Evolutionary conservation across 64 coral and sea anemone species (phyloP).

Genomic region (Montipora foliosa): DNA sequence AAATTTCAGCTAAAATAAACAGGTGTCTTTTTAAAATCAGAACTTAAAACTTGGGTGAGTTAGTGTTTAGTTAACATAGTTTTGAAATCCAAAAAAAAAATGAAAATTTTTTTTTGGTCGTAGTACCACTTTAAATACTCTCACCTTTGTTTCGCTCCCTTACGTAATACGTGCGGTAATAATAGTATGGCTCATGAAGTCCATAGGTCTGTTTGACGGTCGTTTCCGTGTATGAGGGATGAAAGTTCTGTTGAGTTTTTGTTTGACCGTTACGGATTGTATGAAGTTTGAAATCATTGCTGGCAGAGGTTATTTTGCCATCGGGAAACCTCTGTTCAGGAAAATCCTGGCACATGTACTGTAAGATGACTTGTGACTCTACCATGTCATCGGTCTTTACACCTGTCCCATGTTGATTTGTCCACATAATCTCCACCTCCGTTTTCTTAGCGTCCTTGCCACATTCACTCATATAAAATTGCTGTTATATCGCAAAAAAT

Average conservation of each 20-base stretch:
- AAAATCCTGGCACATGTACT: slow-evolving; percentile 44
- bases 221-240: too few species aligned
- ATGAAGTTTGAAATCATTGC: neutral
- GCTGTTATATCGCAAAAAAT: slow-evolving; percentile 6
- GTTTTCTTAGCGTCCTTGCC: neutral
- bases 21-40: too few species aligned
- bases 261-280: slow-evolving; percentile 40
- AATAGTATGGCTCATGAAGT: slow-evolving; percentile 34
- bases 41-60: too few species aligned
- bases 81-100: too few species aligned
- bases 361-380: slow-evolving; percentile 42
- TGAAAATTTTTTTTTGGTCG: too few species aligned
- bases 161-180: neutral
- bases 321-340: slow-evolving; percentile 14
- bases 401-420: slow-evolving; percentile 37
- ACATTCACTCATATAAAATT: slow-evolving; percentile 34
- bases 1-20: too few species aligned
- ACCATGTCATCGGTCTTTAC: slow-evolving; percentile 15
- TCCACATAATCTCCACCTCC: slow-evolving; percentile 54
- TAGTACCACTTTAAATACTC: neutral
- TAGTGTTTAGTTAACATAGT: too few species aligned
- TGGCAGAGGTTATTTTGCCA: slow-evolving; percentile 5
- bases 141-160: slow-evolving; percentile 62
- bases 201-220: too few species aligned
- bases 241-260: neutral